Base-by-base conservation (phyloP, 2,113 vertebrate genomes). In the Myiagra hebetior region DNA sequence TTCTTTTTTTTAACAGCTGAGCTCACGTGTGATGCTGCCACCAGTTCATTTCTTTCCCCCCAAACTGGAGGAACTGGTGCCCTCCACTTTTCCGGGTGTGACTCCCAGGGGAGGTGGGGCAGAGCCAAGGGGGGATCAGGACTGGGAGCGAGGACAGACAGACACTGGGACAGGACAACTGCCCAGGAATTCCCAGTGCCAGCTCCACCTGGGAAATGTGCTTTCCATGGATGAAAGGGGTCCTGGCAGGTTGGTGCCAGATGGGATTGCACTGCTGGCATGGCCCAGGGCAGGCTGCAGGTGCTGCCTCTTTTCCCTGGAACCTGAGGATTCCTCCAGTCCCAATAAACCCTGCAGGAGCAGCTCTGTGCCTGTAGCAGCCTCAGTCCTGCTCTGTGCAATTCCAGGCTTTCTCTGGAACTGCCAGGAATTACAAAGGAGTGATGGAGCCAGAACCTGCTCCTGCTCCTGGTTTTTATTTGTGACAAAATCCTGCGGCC, bases 401-500 rank as follows among this genome's bases (percentile, higher is more conserved):
- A 33, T 64, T 52, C 68, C 75, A 62, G 85, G 57, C 87, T 31
- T 55, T 88, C 75, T 62, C 79, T 63, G 94, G 69, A 55, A 1
- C 79, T 53, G 67, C 72, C 83, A 74, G 83, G 72, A 84, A 74
- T 72, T 78, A 2, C 33, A 57, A 35, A 85, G 84, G 55, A 86
- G 18, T 42, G 35, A 33, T 3, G 31, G 72, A 74, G 60, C 84
- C 64, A 60, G 76, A 84, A 42, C 41, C 50, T 1, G 15, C 53
- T 78, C 77, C 85, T 72, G 35, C 74, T 88, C 75, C 64, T 84
- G 83, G 3, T 62, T 93, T 50, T 10, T 62, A 50, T 33, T 67
- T 56, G 39, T 81, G 89, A 87, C 60, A 94, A 81, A 84, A 69
- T 72, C 69, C 69, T 8, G 76, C 52, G 75, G 42, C 35, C n/a